Evolutionary conservation across 1,140 invertebrate genomes (phyloP).

Genomic region (Aricia agestis): DNA sequence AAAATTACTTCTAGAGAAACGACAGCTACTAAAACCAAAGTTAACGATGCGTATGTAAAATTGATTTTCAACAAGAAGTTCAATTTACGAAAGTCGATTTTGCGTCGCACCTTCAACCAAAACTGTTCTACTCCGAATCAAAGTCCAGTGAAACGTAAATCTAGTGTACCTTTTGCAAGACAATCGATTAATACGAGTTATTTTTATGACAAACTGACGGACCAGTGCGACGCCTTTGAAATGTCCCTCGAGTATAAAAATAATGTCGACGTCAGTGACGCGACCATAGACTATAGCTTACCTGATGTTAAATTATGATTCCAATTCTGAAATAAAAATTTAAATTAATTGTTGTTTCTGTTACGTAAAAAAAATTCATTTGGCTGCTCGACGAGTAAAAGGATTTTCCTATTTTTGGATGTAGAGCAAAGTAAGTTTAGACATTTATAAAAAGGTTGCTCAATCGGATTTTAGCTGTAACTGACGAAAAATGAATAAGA

Average conservation of each 20-base stretch:
- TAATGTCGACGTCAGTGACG: conserved; percentile 38
- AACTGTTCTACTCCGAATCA: conserved; percentile 64
- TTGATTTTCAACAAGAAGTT: conserved; percentile 58
- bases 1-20: conserved; percentile 70
- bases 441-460: too few relatives aligned
- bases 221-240: conserved; percentile 66
- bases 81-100: conserved; percentile 36
- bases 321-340: background rate
- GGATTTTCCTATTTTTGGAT: too few relatives aligned
- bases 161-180: conserved; percentile 19
- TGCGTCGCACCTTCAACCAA: conserved; percentile 34
- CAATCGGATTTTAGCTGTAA: too few relatives aligned
- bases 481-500: too few relatives aligned
- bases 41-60: conserved; percentile 55
- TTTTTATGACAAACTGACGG: conserved; percentile 68
- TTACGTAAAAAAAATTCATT: too few relatives aligned
- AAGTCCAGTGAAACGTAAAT: conserved; percentile 42
- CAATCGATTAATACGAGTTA: conserved; percentile 56
- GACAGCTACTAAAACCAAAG: conserved; percentile 43
- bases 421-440: too few relatives aligned
- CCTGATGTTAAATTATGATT: conserved; percentile 39
- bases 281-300: conserved; percentile 52
- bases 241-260: conserved; percentile 57
- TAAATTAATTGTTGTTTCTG: background rate
- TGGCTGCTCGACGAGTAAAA: too few relatives aligned